Evolutionary conservation across 1,140 invertebrate genomes (phyloP), one percentile per base, ranked within the genome.

Genomic region (Brachionus calyciflorus): DNA sequence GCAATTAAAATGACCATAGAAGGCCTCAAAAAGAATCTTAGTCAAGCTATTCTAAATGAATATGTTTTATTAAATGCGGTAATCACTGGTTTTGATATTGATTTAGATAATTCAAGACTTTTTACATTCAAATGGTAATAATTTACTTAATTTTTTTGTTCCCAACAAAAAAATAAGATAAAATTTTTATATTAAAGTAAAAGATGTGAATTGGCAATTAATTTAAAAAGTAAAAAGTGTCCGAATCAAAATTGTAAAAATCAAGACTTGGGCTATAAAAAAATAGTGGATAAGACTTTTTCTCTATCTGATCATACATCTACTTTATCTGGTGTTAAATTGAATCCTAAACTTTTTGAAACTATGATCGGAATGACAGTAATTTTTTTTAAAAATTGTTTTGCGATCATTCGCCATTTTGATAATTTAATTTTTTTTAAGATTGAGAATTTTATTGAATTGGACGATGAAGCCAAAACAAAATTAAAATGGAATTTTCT

Each of bases 301-400:
- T 51, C 10, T 26, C 1, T 73, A 1, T 51, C 69, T 40, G 69
- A 73, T 28, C 69, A 73, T 41, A 73, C 69, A 6, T 49, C 46
- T 3, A 51, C 41, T 21, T 51, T 73, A 24, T 33, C n/a, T 19
- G 51, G 24, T 37, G 46, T 73, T 17, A 51, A 28, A n/a, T 14
- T 55, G 5, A 73, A 24, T 6, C 14, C 9, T 10, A 49, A 55
- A 28, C 6, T 53, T 12, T 51, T 73, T 73, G 69, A 73, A 17
- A 55, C 7, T 12, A 51, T 73, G 46, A 17, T 73, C 40, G 69
- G 69, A 28, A 73, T 55, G 30, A 40, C 69, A 73, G 69, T 73
- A 37, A 12, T 0, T 70, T 24, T 3, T 10, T 28, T 24, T 73
- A 24, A 3, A 7, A 24, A 49, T 30, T 55, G 28, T 5, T n/a